Percentiles rank a stretch among this genome's conserved stretches.
These are phyloP conservation scores for Acleris cristana DNA, from an alignment of 2,888 invertebrate genomes.

Conservation along the genomic window DNA sequence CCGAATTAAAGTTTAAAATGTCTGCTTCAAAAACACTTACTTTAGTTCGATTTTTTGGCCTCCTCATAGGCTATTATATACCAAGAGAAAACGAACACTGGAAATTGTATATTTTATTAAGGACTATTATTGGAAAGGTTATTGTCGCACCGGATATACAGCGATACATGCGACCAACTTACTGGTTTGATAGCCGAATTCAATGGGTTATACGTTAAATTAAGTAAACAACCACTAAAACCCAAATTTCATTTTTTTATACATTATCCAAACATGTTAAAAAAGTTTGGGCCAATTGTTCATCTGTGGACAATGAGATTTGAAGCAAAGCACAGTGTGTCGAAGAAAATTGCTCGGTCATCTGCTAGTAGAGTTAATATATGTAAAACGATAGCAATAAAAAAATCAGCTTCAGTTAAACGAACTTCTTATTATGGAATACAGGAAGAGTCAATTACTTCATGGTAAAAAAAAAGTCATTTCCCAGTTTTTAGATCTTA, in stretches of 20 bases:
- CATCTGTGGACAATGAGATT: conserved; percentile 41
- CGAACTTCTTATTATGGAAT: too few species aligned
- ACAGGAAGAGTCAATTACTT: too few species aligned
- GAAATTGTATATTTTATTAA: conserved; percentile 25
- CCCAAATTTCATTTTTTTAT: conserved; percentile 34
- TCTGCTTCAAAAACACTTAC: conserved; percentile 39
- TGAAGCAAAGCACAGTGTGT: conserved; percentile 40
- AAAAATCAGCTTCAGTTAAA: conserved; percentile 37
- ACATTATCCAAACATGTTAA: conserved; percentile 37
- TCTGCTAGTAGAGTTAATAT: conserved; percentile 33
- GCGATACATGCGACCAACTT: conserved; percentile 28
- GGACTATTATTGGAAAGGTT: conserved; percentile 24
- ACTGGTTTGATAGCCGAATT: conserved; percentile 35
- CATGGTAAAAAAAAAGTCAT: too few species aligned
- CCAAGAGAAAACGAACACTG: conserved; percentile 38
- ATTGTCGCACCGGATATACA: conserved; percentile 21
- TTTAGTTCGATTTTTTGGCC: conserved; percentile 39
- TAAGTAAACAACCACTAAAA: conserved; percentile 5
- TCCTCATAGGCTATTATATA: conserved; percentile 38
- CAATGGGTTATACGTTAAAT: conserved; percentile 33
- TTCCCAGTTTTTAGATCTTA: too few species aligned
- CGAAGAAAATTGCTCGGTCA: conserved; percentile 33
- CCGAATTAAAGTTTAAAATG: conserved; percentile 6
- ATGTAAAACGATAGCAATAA: conserved; percentile 37
- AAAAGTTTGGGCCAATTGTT: conserved; percentile 39